A percentile compares a stretch with the other conserved stretches of the same genome.
Evolutionary conservation across 2,113 vertebrate species (phyloP).

Genomic region (Eleginops maclovinus): DNA sequence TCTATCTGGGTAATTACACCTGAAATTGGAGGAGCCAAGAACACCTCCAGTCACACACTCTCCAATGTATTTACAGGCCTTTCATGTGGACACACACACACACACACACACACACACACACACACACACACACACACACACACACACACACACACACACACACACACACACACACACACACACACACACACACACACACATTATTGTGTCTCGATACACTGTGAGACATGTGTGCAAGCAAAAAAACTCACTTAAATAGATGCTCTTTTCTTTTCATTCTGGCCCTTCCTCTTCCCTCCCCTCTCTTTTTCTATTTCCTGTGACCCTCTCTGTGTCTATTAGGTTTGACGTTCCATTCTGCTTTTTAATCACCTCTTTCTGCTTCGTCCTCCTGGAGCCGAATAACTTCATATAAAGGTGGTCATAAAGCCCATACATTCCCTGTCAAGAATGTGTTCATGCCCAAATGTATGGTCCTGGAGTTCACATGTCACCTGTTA

Average conservation of each 20-base stretch:
- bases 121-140: no score
- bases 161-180: no score
- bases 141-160: no score
- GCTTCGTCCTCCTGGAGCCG: conserved; percentile 72
- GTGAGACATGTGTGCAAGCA: conserved; percentile 5
- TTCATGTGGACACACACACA: conserved; percentile 20
- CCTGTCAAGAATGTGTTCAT: conserved; percentile 45
- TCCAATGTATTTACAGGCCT: conserved; percentile 53
- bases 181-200: no score
- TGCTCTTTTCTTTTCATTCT: conserved; percentile 34
- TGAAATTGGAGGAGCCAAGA: conserved; percentile 74
- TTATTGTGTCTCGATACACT: no score
- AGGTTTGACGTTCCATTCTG: conserved; percentile 83
- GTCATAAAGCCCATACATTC: conserved; percentile 60
- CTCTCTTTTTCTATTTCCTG: conserved; percentile 63
- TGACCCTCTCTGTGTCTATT: conserved; percentile 79
- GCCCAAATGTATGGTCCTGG: conserved; percentile 51
- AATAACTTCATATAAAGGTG: conserved; percentile 73
- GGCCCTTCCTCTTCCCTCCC: conserved; percentile 22
- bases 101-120: no score
- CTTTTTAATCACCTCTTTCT: conserved; percentile 79
- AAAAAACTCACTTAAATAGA: conserved; percentile 24
- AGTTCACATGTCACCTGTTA: conserved; percentile 32
- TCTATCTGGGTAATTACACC: conserved; percentile 78
- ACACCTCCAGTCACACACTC: conserved; percentile 48